Evolutionary conservation across 2,797 vertebrate genomes (phyloP).

Genomic region (Adelosebastes latens): DNA sequence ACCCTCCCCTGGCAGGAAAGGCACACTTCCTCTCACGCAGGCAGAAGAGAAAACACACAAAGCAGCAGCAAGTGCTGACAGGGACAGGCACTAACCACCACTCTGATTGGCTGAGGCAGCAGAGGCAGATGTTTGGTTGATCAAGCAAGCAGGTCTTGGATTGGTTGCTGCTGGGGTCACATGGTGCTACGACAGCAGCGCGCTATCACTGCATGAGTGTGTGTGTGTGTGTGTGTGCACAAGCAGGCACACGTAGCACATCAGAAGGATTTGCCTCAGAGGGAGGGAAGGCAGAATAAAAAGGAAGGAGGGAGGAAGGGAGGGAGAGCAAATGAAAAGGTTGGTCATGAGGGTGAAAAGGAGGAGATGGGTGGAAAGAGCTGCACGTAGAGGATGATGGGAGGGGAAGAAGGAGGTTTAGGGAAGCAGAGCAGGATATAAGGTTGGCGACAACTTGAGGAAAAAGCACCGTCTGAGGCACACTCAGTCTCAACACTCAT

Average conservation of each 20-base stretch:
- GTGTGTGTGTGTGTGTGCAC: constrained; percentile 5
- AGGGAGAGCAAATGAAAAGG: constrained; percentile 30
- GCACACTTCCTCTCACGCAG: constrained; percentile 82
- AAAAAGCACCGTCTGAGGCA: background rate
- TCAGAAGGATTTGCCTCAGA: constrained; percentile 65
- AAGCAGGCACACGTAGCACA: constrained; percentile 68
- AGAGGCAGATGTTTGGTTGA: constrained; percentile 69
- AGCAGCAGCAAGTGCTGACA: constrained; percentile 57
- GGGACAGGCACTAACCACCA: constrained; percentile 53
- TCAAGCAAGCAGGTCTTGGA: constrained; percentile 59
- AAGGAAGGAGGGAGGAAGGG: constrained; percentile 6
- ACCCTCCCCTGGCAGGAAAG: constrained; percentile 83
- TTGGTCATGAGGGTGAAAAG: constrained; percentile 36
- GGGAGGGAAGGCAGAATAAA: constrained; percentile 7
- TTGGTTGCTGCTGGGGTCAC: constrained; percentile 73
- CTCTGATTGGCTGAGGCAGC: constrained; percentile 72
- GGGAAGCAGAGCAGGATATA: constrained; percentile 13
- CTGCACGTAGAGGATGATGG: background rate
- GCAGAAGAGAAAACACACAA: constrained; percentile 67
- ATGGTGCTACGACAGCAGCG: constrained; percentile 66
- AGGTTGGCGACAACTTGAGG: constrained; percentile 21
- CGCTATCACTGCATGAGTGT: constrained; percentile 29
- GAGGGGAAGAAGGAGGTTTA: constrained; percentile 6
- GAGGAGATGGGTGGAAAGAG: constrained; percentile 9
- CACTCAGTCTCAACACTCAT: background rate